Evolutionary conservation across 2,888 invertebrate genomes (phyloP), one percentile per base, ranked within the genome.

Genomic region (Pycnomerus fuliginosus): DNA sequence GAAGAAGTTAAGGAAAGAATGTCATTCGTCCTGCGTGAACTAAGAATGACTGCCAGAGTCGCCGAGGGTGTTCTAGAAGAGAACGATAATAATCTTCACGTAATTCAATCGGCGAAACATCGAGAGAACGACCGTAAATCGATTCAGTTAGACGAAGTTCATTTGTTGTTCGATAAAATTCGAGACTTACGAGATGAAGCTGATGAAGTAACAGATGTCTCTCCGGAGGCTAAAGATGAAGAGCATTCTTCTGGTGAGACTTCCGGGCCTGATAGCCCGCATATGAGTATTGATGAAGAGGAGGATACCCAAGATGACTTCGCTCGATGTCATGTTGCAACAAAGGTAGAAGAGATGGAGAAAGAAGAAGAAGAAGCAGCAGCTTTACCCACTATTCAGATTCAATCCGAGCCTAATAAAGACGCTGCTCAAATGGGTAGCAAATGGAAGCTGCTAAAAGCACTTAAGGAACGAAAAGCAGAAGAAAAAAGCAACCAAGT

Each of bases 361-460:
- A 28, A 42, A 60, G 22, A 67, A 68, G 42, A 65, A 62, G 32
- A 67, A 65, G 22, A 32, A 16, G 30, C 35, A 3, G 16, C 22
- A 3, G 10, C 25, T 16, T 3, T 1, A n/a, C n/a, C n/a, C n/a
- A n/a, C n/a, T n/a, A n/a, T n/a, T n/a, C n/a, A 25, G 10, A 5
- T 25, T 11, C 12, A 13, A 10, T 3, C 11, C 4, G 8, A 16
- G 16, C 7, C 8, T 12, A 11, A 3, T n/a, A 33, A 28, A 16
- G 31, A 69, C 24, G 68, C 76, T 8, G 81, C 80, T 7, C 79
- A 84, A 25, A 78, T 84, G 35, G 85, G 89, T 4, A 91, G 91
- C 65, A 91, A 91, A 69, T 93, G 93, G 93, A 92, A 92, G 69
- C 76, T 93, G 28, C 72, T 93, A 2, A 93, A 92, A 72, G 91